These are phyloP conservation scores for Halyomorpha halys DNA, from an alignment of 1,140 invertebrate species.

Conservation along the genomic window DNA sequence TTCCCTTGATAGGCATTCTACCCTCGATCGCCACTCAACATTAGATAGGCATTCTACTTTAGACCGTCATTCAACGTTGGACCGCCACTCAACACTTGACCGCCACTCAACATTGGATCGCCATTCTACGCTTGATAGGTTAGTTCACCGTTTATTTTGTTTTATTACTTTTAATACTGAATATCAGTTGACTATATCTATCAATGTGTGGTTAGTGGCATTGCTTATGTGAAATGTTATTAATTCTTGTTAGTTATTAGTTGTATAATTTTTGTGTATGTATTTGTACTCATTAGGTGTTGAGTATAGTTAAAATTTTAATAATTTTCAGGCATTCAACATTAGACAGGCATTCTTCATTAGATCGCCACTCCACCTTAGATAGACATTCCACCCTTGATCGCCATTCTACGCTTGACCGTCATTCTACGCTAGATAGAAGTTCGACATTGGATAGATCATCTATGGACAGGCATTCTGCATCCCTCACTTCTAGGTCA, in stretches of 20 bases:
- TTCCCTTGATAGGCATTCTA: conserved; percentile 21
- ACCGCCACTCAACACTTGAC: conserved; percentile 12
- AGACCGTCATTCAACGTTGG: conserved; percentile 17
- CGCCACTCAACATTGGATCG: conserved; percentile 13
- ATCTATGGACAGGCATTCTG: conserved; percentile 17
- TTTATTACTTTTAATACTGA: too few relatives aligned
- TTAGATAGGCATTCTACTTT: conserved; percentile 19
- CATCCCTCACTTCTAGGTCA: conserved; percentile 29
- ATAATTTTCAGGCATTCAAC: background rate
- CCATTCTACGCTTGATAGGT: conserved; percentile 15
- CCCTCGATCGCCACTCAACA: conserved; percentile 16
- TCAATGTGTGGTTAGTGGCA: too few relatives aligned
- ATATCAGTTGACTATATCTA: too few relatives aligned
- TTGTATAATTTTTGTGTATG: too few relatives aligned
- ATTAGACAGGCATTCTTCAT: conserved; percentile 10
- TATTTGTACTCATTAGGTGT: too few relatives aligned
- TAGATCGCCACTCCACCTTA: conserved; percentile 13
- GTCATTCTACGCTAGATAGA: background rate
- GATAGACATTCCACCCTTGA: conserved; percentile 17
- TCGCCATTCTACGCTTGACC: conserved; percentile 9
- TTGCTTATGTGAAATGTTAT: too few relatives aligned
- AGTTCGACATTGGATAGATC: conserved; percentile 27
- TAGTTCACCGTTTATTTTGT: conserved; percentile 7
- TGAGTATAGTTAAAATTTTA: too few relatives aligned
- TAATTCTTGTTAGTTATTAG: background rate